Conservation (phyloP, 2,797 vertebrate species). For the Sebastes taczanowskii region DNA sequence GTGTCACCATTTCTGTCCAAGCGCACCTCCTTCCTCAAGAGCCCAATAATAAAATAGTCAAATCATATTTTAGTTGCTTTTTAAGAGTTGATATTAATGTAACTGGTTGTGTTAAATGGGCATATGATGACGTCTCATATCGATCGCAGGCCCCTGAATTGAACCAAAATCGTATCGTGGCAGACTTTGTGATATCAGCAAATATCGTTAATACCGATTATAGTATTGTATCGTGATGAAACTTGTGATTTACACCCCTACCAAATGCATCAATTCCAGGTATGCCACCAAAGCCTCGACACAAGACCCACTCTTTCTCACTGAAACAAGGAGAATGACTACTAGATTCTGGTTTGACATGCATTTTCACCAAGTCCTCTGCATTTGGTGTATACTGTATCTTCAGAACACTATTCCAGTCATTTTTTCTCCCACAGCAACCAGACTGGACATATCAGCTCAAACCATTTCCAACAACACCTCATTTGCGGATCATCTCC, state of each 20-base stretch:
- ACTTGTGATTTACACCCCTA: background rate
- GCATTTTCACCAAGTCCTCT: background rate
- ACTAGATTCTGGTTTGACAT: background rate
- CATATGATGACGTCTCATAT: no score
- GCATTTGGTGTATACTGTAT: background rate
- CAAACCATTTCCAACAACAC: background rate
- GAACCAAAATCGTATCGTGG: no score
- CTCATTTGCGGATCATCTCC: background rate
- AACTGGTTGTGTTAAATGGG: no score
- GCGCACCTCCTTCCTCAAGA: no score
- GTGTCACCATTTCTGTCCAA: no score
- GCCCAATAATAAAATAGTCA: no score
- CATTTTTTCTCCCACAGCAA: background rate
- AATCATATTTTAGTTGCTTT: no score
- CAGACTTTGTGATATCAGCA: no score
- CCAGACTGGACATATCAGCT: background rate
- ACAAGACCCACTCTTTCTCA: background rate
- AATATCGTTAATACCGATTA: no score
- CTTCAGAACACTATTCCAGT: background rate
- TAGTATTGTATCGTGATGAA: no score
- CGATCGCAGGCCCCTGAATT: no score
- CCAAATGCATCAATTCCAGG: background rate
- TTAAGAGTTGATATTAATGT: no score
- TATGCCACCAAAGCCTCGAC: background rate
- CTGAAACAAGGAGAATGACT: background rate